Percentiles rank a stretch among this genome's conserved stretches.
phyloP scores from a whole-genome alignment of 1,140 invertebrate species.

The Drosophila saltans region DNA sequence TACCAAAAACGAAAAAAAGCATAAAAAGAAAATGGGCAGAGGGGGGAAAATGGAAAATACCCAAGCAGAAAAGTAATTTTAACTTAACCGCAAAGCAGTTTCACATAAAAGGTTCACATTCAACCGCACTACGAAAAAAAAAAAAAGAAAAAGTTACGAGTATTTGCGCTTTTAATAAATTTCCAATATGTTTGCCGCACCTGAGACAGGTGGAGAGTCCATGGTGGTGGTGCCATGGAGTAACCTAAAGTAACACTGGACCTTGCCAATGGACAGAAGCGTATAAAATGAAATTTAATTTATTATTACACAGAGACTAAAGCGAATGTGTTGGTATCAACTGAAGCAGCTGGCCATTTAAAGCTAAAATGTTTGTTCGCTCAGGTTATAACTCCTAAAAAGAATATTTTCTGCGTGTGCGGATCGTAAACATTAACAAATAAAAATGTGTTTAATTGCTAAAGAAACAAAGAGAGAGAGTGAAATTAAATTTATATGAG shows the following conservation, averaged over 20 bases:
- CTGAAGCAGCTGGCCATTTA: neutral
- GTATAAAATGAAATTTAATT: slow-evolving; percentile 73
- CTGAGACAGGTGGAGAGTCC: slow-evolving; percentile 40
- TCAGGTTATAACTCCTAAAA: slow-evolving; percentile 62
- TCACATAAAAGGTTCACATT: slow-evolving; percentile 29
- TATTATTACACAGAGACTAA: slow-evolving; percentile 27
- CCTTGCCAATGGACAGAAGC: slow-evolving; percentile 28
- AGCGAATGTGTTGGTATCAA: neutral
- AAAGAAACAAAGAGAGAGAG: slow-evolving; percentile 17
- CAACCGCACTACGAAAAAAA: slow-evolving; percentile 11
- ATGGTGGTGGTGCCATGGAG: neutral
- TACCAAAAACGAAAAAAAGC: neutral
- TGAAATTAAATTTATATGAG: slow-evolving; percentile 21
- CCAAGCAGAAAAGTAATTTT: slow-evolving; percentile 45
- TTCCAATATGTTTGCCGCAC: slow-evolving; percentile 49
- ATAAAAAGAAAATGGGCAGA: neutral
- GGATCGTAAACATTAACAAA: slow-evolving; percentile 64
- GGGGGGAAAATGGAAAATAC: neutral
- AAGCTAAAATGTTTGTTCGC: slow-evolving; percentile 48
- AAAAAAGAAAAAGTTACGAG: slow-evolving; percentile 31
- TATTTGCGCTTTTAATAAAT: slow-evolving; percentile 62
- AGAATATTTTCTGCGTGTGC: slow-evolving; percentile 75
- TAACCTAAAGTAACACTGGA: neutral
- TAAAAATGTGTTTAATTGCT: slow-evolving; percentile 76
- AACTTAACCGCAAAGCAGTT: slow-evolving; percentile 40